These are phyloP conservation scores for Taurulus bubalis DNA, from an alignment of 2,113 vertebrate genomes.

Conservation along the genomic window DNA sequence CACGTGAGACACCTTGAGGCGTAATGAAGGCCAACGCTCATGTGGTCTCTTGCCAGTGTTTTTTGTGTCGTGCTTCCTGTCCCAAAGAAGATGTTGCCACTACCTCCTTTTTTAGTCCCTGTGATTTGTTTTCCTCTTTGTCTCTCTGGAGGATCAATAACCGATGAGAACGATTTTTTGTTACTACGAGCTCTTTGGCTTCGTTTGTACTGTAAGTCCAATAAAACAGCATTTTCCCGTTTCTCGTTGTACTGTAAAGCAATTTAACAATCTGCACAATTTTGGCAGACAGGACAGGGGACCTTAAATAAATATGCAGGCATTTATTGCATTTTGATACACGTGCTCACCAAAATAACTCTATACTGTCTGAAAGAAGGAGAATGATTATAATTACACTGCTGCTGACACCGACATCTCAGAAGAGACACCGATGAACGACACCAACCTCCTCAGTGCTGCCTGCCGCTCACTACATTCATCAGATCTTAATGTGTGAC, in stretches of 20 bases:
- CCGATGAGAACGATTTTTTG: not conserved
- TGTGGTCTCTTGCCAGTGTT: not conserved
- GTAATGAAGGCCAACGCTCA: not conserved
- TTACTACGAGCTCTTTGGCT: no score
- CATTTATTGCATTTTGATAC: slow-evolving; percentile 8
- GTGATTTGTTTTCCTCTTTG: not conserved
- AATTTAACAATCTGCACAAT: not conserved
- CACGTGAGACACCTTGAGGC: not conserved
- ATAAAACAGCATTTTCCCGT: not conserved
- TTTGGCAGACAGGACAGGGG: not conserved
- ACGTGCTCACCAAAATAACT: slow-evolving; percentile 10
- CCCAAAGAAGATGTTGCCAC: not conserved
- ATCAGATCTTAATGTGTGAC: slow-evolving; percentile 52
- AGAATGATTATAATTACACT: slow-evolving; percentile 15
- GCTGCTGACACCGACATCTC: slow-evolving; percentile 15
- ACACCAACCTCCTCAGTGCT: slow-evolving; percentile 11
- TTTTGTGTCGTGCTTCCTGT: not conserved
- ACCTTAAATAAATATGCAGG: not conserved
- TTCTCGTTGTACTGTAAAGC: not conserved
- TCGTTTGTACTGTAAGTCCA: not conserved
- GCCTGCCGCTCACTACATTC: slow-evolving; percentile 32
- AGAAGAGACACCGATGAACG: slow-evolving; percentile 20
- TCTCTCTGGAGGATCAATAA: not conserved
- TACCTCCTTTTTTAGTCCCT: not conserved
- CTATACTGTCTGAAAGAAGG: slow-evolving; percentile 1